Conservation (phyloP, 2,113 vertebrate genomes). For the Eulacestoma nigropectus region DNA sequence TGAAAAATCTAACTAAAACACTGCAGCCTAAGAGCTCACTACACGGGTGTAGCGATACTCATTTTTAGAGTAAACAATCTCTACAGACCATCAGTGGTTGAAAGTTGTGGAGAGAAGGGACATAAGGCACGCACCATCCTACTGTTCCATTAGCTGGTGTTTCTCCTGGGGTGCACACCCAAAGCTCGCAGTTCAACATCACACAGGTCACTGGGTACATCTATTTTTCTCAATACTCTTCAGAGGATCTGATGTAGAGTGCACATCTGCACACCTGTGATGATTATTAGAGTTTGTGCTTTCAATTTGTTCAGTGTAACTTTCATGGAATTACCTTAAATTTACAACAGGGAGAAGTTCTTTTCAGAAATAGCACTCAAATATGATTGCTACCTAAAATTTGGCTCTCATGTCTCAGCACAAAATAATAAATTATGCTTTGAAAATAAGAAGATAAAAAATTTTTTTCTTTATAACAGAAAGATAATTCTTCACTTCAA, state of each 20-base stretch:
- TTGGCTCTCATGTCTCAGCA: neutral
- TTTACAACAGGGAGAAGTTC: neutral
- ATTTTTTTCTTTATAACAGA: neutral
- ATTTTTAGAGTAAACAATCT: neutral
- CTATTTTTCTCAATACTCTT: neutral
- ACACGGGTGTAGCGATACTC: accelerated
- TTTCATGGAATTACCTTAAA: neutral
- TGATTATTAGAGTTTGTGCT: neutral
- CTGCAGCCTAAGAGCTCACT: neutral
- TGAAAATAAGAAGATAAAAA: neutral
- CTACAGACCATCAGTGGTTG: neutral
- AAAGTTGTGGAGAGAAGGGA: neutral
- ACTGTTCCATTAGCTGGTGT: neutral
- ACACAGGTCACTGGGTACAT: accelerated
- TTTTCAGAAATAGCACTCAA: neutral
- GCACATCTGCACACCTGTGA: neutral
- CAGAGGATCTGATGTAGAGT: neutral
- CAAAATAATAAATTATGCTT: neutral
- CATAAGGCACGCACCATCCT: neutral
- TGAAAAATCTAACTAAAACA: neutral
- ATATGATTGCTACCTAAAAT: neutral
- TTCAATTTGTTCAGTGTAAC: neutral
- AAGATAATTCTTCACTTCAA: neutral
- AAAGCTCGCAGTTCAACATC: neutral
- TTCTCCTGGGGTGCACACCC: neutral